Base-by-base conservation (phyloP, 2,113 vertebrate genomes). In the Pseudorectes ferrugineus region DNA sequence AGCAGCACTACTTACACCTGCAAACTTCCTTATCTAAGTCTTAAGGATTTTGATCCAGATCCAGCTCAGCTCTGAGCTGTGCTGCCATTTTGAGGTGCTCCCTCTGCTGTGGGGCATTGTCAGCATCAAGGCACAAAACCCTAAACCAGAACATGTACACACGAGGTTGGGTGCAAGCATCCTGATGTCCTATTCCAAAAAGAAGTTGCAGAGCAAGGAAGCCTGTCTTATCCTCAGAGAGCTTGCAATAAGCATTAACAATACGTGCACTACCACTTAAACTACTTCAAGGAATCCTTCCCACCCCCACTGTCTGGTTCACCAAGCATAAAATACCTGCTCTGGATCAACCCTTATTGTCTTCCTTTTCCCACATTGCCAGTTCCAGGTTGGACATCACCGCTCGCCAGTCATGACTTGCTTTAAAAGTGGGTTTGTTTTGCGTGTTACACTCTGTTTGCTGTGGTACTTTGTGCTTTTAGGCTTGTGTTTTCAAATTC, bases 71-170 rank as follows among this genome's bases (percentile, higher is more conserved):
- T 29, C 22, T 3, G 9, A n/a, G 52, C 2, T n/a, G 8, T 19
- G 12, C 25, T 71, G 61, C n/a, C 43, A 8, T 40, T 70, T 4
- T 17, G 31, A 72, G 35, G 35, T 13, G 48, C 8, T 79, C 14
- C 52, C 48, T 76, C 24, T 31, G 48, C 54, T 49, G 10, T 2
- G 5, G 19, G 8, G 38, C 22, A 6, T 11, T 48, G 42, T 38
- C 43, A 54, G 21, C 5, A 59, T 24, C 11, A 17, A 67, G n/a
- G 42, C 33, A 92, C 52, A 75, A 85, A 82, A 8, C 1, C 7
- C 2, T 4, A 67, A 51, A 46, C 25, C 51, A 62, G 28, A 45
- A 10, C 0, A 28, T 4, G 22, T 0, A 5, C 20, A 14, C 2
- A 14, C n/a, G 43, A 33, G 18, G 59, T 3, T 52, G 54, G 17